Evolutionary conservation across 1,140 invertebrate species (phyloP), one percentile per base, ranked within the genome.

Genomic region (Frieseomelitta varia): DNA sequence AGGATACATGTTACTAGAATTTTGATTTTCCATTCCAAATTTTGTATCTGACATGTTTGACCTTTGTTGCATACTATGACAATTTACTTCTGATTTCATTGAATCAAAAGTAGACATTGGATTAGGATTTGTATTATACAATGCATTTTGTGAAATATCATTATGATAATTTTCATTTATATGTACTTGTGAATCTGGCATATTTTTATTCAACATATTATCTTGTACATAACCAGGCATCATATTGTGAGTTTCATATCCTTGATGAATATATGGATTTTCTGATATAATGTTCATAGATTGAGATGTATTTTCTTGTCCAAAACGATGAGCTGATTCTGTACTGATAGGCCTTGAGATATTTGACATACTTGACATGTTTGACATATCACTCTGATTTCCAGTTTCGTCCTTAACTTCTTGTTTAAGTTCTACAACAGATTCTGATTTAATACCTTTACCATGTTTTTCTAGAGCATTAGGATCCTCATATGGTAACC

Each of bases 401-500:
- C 89, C 91, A 68, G 88, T 88, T 81, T 94, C 94, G 34, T 94
- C 93, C 65, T 94, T 94, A 4, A 94, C 77, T 77, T 95, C 92
- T 24, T 86, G 87, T 76, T 93, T 94, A n/a, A 89, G 58, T 24
- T 89, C 86, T 47, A 39, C 63, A 15, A 74, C 79, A 8, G 91
- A 79, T 67, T 93, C 92, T 6, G 87, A 85, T 75, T 94, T 93
- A 2, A 90, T 39, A 51, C 87, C 87, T 89, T 93, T 58, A 78
- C 73, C 14, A 81, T 88, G 51, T 88, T 91, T 86, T 85, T 92
- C 90, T 1, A 79, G 83, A 30, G 85, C 74, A 55, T 87, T 74
- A 21, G 93, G 92, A 86, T 95, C 95, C 51, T 95, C 95, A 39
- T 94, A 95, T 2, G 98, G 98, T 72, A 98, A 93, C 99, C 99